Base-by-base conservation (phyloP, 2,797 vertebrate species). In the Channa striata region DNA sequence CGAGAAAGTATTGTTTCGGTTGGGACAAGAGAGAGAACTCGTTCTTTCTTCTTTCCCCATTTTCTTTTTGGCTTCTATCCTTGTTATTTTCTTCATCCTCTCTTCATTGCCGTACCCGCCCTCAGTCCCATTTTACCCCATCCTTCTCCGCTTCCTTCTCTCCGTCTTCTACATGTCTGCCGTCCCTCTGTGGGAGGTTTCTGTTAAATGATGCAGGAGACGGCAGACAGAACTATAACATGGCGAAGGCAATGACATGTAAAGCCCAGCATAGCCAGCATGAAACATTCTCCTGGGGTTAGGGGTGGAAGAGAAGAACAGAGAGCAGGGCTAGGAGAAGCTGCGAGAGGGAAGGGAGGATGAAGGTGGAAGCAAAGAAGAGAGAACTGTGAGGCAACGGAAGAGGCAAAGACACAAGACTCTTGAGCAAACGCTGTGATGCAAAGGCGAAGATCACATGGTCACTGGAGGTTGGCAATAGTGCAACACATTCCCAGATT, bases 131-230 rank as follows among this genome's bases (percentile, higher is more conserved):
- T 44, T 72, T 59, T 53, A 43, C 50, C 81, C 44, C 67, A 1
- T 61, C 68, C 49, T 34, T 68, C 59, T 70, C 60, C 68, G 34
- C 52, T 74, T 63, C 69, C 48, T 59, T 16, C 25, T 71, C 57
- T 39, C 64, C 82, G 54, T 64, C 78, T 61, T 42, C 66, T 81
- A 91, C 81, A 86, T 91, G 89, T 81, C 88, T 82, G 70, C 78
- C 30, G 37, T 77, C 60, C 81, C 88, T 47, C 83, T 60, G 81
- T 81, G 88, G 83, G 83, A 89, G 79, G 82, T 80, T 80, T 76
- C 83, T 92, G 88, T 60, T 93, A 92, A 94, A 92, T 92, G 90
- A 93, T 92, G 91, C 89, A 93, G 82, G 75, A 91, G 85, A 73
- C 78, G 65, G 86, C 83, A 87, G 88, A 92, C 85, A 88, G 86